phyloP scores from a whole-genome alignment of 2,888 invertebrate species.

The Euspilapteryx auroguttella region DNA sequence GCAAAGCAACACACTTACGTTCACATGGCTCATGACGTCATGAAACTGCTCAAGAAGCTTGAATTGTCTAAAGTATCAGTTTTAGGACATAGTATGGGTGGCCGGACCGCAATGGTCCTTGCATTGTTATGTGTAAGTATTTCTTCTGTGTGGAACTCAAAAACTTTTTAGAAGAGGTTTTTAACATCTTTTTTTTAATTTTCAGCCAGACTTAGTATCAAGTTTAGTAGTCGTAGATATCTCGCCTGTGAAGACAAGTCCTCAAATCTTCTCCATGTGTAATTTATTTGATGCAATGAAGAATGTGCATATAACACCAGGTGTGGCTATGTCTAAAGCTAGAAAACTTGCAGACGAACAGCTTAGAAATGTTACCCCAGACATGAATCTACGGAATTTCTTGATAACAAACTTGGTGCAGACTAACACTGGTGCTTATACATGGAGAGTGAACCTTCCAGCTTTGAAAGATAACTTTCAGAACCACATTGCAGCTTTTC shows the following conservation, averaged over 20 bases:
- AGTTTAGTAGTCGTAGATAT: slow-evolving; percentile 73
- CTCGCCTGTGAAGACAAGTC: slow-evolving; percentile 66
- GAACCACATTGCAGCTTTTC: slow-evolving; percentile 67
- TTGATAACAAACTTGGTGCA: slow-evolving; percentile 84
- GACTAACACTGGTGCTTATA: slow-evolving; percentile 61
- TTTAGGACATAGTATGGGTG: slow-evolving; percentile 95
- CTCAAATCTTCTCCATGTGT: slow-evolving; percentile 64
- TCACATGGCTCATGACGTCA: slow-evolving; percentile 67
- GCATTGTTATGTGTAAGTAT: slow-evolving; percentile 67
- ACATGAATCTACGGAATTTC: slow-evolving; percentile 71
- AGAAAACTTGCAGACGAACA: slow-evolving; percentile 66
- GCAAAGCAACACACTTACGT: slow-evolving; percentile 72
- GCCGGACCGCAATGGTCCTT: slow-evolving; percentile 85
- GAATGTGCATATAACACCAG: slow-evolving; percentile 58
- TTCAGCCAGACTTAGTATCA: slow-evolving; percentile 64
- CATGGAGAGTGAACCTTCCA: slow-evolving; percentile 82
- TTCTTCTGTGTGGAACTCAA: slow-evolving; percentile 23
- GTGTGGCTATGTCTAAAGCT: slow-evolving; percentile 70
- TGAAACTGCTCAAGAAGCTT: slow-evolving; percentile 65
- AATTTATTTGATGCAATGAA: slow-evolving; percentile 69
- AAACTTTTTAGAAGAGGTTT: too few species aligned
- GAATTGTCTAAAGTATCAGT: slow-evolving; percentile 67
- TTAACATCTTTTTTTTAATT: slow-evolving; percentile 12
- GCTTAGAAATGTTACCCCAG: slow-evolving; percentile 58
- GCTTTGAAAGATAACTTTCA: slow-evolving; percentile 69